Evolutionary conservation across 2,888 invertebrate genomes (phyloP).

Genomic region (Heliconius ismenius): DNA sequence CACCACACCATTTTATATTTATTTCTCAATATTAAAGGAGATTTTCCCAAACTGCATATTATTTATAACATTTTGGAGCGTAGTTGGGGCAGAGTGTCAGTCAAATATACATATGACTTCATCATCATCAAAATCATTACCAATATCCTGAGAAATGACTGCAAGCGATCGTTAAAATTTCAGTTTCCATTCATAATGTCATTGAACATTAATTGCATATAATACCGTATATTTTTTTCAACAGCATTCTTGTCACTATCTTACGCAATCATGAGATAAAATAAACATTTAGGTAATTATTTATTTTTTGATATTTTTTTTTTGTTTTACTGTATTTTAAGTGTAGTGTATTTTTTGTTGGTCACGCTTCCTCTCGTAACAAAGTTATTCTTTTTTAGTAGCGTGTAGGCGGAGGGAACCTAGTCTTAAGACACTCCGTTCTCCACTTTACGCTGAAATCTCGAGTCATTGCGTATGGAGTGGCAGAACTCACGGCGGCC

Average conservation of each 20-base stretch:
- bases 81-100: neutral
- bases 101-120: neutral
- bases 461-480: too few species aligned
- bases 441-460: too few species aligned
- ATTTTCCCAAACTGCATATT: neutral
- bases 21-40: too few species aligned
- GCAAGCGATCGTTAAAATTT: neutral
- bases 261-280: neutral
- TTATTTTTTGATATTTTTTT: neutral
- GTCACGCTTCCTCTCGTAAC: too few species aligned
- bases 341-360: too few species aligned
- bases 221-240: neutral
- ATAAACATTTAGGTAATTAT: neutral
- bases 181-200: neutral
- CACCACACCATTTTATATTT: too few species aligned
- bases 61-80: neutral
- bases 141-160: neutral
- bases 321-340: neutral
- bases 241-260: constrained; percentile 1
- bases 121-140: neutral
- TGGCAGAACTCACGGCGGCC: too few species aligned
- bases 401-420: too few species aligned
- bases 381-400: too few species aligned
- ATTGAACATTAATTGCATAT: neutral
- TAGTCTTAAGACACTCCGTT: too few species aligned